A percentile compares a stretch with the other conserved stretches of the same genome.
Conservation (phyloP, 2,888 invertebrate genomes). For the Automeris io region DNA sequence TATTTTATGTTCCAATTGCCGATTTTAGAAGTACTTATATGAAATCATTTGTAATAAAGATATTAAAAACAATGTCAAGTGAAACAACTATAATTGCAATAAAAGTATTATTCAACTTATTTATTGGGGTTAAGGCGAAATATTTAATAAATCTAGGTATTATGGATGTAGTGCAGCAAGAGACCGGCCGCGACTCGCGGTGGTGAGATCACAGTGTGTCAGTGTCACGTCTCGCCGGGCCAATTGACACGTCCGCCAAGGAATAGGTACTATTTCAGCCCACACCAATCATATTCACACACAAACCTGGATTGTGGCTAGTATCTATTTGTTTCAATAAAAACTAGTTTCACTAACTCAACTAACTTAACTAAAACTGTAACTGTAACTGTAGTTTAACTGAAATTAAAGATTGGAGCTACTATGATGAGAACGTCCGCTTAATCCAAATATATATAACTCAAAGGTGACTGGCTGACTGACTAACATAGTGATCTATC, state of each 20-base stretch:
- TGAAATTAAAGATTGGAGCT: too few species aligned
- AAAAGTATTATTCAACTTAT: neutral
- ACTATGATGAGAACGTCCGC: too few species aligned
- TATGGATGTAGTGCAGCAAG: conserved; percentile 22
- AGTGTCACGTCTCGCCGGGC: conserved; percentile 41
- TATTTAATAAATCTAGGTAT: conserved; percentile 2
- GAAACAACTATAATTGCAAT: neutral
- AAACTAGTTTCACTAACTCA: too few species aligned
- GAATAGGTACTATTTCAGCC: conserved; percentile 29
- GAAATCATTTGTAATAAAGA: too few species aligned
- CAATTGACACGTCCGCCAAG: conserved; percentile 61
- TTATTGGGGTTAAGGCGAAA: conserved; percentile 20
- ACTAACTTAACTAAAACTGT: too few species aligned
- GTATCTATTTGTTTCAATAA: neutral
- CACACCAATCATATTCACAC: conserved; percentile 29
- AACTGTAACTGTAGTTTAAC: too few species aligned
- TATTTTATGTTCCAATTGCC: too few species aligned
- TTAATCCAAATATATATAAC: too few species aligned
- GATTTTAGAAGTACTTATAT: too few species aligned
- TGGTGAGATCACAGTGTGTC: conserved; percentile 45
- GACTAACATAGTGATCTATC: too few species aligned
- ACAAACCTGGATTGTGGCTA: conserved; percentile 1
- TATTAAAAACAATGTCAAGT: neutral
- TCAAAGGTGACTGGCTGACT: too few species aligned
- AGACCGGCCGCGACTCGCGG: conserved; percentile 6